Evolutionary conservation across 2,888 invertebrate species (phyloP).

Genomic region (Flabesymbios commensalis): DNA sequence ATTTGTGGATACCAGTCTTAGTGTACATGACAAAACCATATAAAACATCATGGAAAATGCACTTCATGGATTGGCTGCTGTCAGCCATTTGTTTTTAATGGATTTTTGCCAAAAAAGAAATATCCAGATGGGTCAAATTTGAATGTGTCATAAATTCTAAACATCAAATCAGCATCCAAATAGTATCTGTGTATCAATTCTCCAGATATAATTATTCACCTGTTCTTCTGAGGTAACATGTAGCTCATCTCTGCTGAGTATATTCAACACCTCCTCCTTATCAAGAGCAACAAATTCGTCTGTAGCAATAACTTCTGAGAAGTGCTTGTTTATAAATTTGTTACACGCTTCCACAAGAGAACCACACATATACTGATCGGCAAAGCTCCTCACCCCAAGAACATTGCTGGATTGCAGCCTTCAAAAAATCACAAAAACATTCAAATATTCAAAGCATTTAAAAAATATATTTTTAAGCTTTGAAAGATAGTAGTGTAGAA

Average conservation of each 20-base stretch:
- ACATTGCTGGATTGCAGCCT: slow-evolving; percentile 82
- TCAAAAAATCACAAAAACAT: slow-evolving; percentile 11
- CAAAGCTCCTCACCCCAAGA: slow-evolving; percentile 78
- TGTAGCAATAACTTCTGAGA: slow-evolving; percentile 74
- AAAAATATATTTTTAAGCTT: background rate
- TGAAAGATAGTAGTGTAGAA: too few relatives aligned
- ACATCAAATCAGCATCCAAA: too few relatives aligned
- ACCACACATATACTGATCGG: slow-evolving; percentile 76
- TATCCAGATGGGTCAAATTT: too few relatives aligned
- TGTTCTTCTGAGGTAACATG: slow-evolving; percentile 78
- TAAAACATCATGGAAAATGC: too few relatives aligned
- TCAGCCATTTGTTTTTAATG: too few relatives aligned
- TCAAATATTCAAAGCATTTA: background rate
- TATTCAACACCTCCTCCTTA: slow-evolving; percentile 70
- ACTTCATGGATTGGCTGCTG: too few relatives aligned
- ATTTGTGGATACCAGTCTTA: too few relatives aligned
- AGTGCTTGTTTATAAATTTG: slow-evolving; percentile 79
- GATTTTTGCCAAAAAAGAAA: too few relatives aligned
- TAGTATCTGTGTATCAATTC: too few relatives aligned
- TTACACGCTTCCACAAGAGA: slow-evolving; percentile 75
- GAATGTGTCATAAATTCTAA: too few relatives aligned
- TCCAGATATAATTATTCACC: too few relatives aligned
- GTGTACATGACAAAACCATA: too few relatives aligned
- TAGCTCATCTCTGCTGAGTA: slow-evolving; percentile 77
- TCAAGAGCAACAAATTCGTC: slow-evolving; percentile 76